Conservation (phyloP, 1,140 invertebrate genomes). For the Scaptomyza montana region DNA sequence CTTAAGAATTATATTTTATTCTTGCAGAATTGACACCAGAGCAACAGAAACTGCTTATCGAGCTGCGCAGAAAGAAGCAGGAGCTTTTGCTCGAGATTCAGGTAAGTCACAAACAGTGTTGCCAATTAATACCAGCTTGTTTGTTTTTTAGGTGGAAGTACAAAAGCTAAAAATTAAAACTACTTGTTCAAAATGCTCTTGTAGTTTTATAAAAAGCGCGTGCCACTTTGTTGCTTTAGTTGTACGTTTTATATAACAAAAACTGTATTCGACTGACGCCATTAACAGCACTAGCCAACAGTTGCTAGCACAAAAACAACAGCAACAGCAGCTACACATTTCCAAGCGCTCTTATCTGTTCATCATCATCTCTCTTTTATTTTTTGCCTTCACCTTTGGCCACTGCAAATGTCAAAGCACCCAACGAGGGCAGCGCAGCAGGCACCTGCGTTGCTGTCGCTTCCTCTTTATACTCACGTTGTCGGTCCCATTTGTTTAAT, state of each 20-base stretch:
- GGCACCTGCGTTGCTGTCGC: slow-evolving; percentile 24
- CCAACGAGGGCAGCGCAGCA: slow-evolving; percentile 15
- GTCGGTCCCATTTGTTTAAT: slow-evolving; percentile 31
- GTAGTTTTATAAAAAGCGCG: too few relatives aligned
- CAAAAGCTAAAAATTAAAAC: too few relatives aligned
- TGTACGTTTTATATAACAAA: neutral
- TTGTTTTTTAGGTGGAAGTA: too few relatives aligned
- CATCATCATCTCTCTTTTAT: neutral
- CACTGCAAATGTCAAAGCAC: slow-evolving; percentile 44
- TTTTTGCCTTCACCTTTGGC: slow-evolving; percentile 34
- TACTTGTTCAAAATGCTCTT: too few relatives aligned
- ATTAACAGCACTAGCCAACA: too few relatives aligned
- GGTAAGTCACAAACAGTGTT: slow-evolving; percentile 86
- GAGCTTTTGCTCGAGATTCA: slow-evolving; percentile 96
- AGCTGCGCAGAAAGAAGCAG: slow-evolving; percentile 94
- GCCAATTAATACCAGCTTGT: too few relatives aligned
- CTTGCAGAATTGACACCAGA: slow-evolving; percentile 95
- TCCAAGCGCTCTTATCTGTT: slow-evolving; percentile 7
- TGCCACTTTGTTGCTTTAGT: too few relatives aligned
- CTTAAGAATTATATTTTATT: slow-evolving; percentile 89
- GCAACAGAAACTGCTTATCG: slow-evolving; percentile 94
- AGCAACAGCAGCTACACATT: slow-evolving; percentile 1
- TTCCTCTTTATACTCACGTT: slow-evolving; percentile 17
- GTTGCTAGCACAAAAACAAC: slow-evolving; percentile 4
- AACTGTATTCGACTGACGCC: neutral